Base-by-base conservation (phyloP, 1,140 invertebrate species). In the Manduca sexta region DNA sequence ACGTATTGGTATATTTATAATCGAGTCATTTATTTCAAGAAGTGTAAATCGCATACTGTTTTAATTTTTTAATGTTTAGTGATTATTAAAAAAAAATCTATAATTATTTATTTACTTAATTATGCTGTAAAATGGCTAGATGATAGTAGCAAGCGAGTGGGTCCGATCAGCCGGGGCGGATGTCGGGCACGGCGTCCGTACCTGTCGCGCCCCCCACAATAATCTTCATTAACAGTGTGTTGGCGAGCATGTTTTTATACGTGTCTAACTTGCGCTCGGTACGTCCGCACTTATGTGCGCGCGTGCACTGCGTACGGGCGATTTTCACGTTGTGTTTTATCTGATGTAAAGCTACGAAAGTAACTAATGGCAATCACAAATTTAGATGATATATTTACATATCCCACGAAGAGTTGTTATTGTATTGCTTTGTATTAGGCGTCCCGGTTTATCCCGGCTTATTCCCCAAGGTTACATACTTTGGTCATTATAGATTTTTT, bases 171-270 rank as follows among this genome's bases (percentile, higher is more conserved):
- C 14, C 43, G 38, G 13, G 39, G 18, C 41, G 51, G 31, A 8
- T 30, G 43, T 43, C 47, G 14, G n/a, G n/a, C 33, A 18, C 44
- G 40, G 45, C 30, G 51, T 47, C 43, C 14, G 34, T 46, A 41
- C 45, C 35, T 54, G 49, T 49, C 56, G 53, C 45, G 44, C 40
- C 40, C 55, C 51, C 58, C 49, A 46, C 49, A 26, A 26, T 44
- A 44, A 39, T 58, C 52, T 61, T 61, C 39, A 69, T 69, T 82
- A 82, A 82, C 78, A 30, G 73, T 69, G 69, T 79, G 76, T 63
- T 63, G 71, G 67, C 69, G 56, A 73, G 79, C 77, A 83, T 83
- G 79, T 52, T 69, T 72, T 75, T 64, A 64, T 57, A 56, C 68
- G 69, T 81, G 64, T 70, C 64, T 82, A 73, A 73, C 74, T 69